A percentile compares a stretch with the other conserved stretches of the same genome.
phyloP scores from a whole-genome alignment of 1,140 invertebrate genomes.

The Sycobia sp. region DNA sequence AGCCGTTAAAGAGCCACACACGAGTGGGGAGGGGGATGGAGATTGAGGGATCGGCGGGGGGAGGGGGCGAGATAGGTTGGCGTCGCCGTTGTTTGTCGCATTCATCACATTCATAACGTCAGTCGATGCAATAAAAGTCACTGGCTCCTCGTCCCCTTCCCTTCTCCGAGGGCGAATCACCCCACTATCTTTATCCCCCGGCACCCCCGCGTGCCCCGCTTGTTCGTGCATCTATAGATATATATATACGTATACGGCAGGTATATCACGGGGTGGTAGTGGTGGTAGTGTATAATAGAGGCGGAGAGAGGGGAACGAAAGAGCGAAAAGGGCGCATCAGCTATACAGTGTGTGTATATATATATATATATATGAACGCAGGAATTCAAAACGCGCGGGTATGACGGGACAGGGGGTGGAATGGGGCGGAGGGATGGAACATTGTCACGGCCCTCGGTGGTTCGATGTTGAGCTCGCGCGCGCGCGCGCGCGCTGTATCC shows the following conservation, averaged over 20 bases:
- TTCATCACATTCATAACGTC: slow-evolving; percentile 44
- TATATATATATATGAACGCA: not conserved
- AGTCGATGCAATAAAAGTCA: slow-evolving; percentile 45
- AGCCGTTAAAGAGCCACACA: slow-evolving; percentile 15
- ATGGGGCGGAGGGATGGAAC: no score
- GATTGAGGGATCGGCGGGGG: slow-evolving; percentile 22
- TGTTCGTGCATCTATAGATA: no score
- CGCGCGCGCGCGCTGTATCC: not conserved
- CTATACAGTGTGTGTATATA: not conserved
- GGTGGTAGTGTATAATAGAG: no score
- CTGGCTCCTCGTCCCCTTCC: not conserved
- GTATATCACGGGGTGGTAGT: no score
- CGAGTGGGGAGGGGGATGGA: no score
- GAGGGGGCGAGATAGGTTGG: not conserved
- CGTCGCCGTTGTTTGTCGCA: slow-evolving; percentile 1
- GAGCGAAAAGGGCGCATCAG: not conserved
- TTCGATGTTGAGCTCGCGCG: not conserved
- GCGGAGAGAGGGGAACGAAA: no score
- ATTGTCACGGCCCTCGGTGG: slow-evolving; percentile 24
- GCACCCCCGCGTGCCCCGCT: not conserved
- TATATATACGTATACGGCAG: no score
- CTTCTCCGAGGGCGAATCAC: not conserved
- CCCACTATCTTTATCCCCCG: slow-evolving; percentile 2
- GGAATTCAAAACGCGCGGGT: slow-evolving; percentile 33
- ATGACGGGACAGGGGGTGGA: slow-evolving; percentile 9